Evolutionary conservation across 1,140 invertebrate species (phyloP), one percentile per base, ranked within the genome.

Genomic region (Papilio machaon): DNA sequence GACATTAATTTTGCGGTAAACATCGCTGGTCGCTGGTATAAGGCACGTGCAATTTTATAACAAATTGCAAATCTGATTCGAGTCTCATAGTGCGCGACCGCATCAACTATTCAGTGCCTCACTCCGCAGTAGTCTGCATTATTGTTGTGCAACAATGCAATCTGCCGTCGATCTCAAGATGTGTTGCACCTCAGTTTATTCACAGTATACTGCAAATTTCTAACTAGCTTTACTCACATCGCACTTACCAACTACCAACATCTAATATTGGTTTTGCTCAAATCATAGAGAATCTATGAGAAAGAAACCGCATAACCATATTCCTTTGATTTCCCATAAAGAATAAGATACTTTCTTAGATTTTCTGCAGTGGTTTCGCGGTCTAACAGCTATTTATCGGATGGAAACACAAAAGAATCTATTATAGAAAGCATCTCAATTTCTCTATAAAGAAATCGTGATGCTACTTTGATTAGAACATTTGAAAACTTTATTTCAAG

Each of bases 241-340:
- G 85, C 86, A 80, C 84, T 88, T 89, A 89, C 82, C 88, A 89
- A 87, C 87, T 86, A 89, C 86, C 86, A 85, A 87, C 81, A 83
- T 87, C 85, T 85, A 90, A 93, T 93, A 94, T 94, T 93, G 90
- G 91, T 92, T 93, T 93, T 92, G 88, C 82, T 82, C 90, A 91
- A 92, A 92, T 93, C 89, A 91, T 86, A 85, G 74, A 75, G 80
- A 85, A 87, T 86, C 87, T 91, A 91, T 91, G 91, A 86, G 89
- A 93, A 91, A 87, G 85, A 89, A 93, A 93, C 91, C 91, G 85
- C 90, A 91, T 81, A 46, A 81, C 70, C 58, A 88, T 89, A 91
- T 93, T 90, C 91, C 88, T 83, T 82, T 88, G 91, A 91, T 92
- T 89, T 90, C 86, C 87, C 88, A 83, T 80, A 80, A 82, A 73